Evolutionary conservation across 2,113 vertebrate species (phyloP).

Genomic region (Xenopus laevis): DNA sequence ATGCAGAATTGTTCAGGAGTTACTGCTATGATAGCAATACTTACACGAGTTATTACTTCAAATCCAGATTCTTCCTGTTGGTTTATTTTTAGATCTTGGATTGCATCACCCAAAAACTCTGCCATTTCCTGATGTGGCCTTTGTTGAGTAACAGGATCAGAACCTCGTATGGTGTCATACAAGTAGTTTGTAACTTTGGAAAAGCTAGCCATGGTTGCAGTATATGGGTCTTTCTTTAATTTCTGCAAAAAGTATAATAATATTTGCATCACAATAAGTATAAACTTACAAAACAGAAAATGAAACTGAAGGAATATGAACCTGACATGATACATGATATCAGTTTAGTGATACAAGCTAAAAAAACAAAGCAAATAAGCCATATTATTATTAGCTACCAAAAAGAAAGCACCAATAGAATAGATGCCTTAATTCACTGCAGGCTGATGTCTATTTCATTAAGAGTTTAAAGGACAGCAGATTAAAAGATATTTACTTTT

Average conservation of each 20-base stretch:
- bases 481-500: no score
- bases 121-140: slow-evolving; percentile 88
- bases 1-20: background rate
- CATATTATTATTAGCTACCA: no score
- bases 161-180: slow-evolving; percentile 79
- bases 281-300: no score
- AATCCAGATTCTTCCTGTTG: slow-evolving; percentile 97
- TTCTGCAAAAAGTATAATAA: slow-evolving; percentile 68
- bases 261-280: background rate
- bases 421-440: no score
- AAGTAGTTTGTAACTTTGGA: slow-evolving; percentile 97
- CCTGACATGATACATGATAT: no score
- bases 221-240: slow-evolving; percentile 85
- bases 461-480: no score
- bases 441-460: no score
- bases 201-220: slow-evolving; percentile 84
- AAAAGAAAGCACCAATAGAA: no score
- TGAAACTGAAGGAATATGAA: no score
- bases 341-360: no score
- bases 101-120: slow-evolving; percentile 78
- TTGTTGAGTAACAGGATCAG: slow-evolving; percentile 73
- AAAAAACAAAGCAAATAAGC: no score
- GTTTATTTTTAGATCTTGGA: slow-evolving; percentile 94
- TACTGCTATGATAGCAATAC: slow-evolving; percentile 49
- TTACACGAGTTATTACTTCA: slow-evolving; percentile 96